phyloP scores from a whole-genome alignment of 1,140 invertebrate species.

The Monochamus saltuarius region DNA sequence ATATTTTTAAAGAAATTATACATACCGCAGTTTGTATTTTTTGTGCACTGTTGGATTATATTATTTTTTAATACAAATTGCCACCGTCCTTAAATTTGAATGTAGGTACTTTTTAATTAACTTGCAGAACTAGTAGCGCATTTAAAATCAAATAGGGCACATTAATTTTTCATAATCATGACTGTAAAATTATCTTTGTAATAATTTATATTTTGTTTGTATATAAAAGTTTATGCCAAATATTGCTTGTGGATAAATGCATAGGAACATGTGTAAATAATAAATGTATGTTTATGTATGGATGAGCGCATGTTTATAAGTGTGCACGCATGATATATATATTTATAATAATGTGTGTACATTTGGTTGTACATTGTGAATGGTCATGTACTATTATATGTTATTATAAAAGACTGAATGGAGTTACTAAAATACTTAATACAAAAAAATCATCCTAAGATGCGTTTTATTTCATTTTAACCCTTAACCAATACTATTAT shows the following conservation, averaged over 20 bases:
- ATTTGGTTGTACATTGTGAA: slow-evolving; percentile 53
- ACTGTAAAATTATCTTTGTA: slow-evolving; percentile 22
- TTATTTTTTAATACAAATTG: slow-evolving; percentile 27
- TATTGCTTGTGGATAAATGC: slow-evolving; percentile 43
- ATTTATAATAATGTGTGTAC: slow-evolving; percentile 52
- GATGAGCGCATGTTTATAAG: slow-evolving; percentile 36
- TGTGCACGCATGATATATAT: slow-evolving; percentile 49
- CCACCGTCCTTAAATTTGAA: slow-evolving; percentile 43
- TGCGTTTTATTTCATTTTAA: slow-evolving; percentile 21
- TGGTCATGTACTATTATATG: slow-evolving; percentile 54
- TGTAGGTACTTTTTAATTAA: slow-evolving; percentile 38
- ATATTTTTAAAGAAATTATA: slow-evolving; percentile 3
- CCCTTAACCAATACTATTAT: background rate
- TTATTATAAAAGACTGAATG: slow-evolving; percentile 55
- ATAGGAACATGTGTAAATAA: slow-evolving; percentile 49
- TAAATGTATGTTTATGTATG: slow-evolving; percentile 46
- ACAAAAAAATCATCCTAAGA: slow-evolving; percentile 28
- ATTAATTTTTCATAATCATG: slow-evolving; percentile 23
- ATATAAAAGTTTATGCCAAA: slow-evolving; percentile 41
- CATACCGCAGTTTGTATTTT: background rate
- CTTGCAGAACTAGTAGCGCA: slow-evolving; percentile 42
- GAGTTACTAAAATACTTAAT: slow-evolving; percentile 51
- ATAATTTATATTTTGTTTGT: slow-evolving; percentile 32
- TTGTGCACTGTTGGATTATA: background rate
- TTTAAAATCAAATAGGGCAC: slow-evolving; percentile 38